A percentile compares a stretch with the other conserved stretches of the same genome.
phyloP scores from a whole-genome alignment of 2,888 invertebrate genomes.

The Brassicogethes aeneus region DNA sequence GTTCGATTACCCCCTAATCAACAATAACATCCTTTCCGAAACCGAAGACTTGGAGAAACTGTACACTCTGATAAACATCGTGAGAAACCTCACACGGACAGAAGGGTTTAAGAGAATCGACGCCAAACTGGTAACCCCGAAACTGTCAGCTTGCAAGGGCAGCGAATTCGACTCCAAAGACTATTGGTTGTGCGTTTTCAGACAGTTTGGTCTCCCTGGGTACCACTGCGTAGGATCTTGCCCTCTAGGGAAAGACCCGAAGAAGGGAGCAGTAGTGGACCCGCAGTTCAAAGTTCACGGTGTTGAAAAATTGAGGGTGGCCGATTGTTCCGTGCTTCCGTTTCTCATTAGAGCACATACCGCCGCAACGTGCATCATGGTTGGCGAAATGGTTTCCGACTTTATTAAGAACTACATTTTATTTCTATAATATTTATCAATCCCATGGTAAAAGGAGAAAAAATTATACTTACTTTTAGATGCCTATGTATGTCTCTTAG shows the following conservation, averaged over 20 bases:
- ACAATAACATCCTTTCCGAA: constrained; percentile 56
- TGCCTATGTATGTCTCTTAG: constrained; percentile 76
- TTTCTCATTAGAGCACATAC: constrained; percentile 53
- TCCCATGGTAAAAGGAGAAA: constrained; percentile 1
- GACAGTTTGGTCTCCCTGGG: constrained; percentile 48
- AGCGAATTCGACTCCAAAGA: constrained; percentile 46
- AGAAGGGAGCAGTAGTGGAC: constrained; percentile 52
- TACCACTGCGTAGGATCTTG: constrained; percentile 60
- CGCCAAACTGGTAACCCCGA: constrained; percentile 27
- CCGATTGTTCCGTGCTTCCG: constrained; percentile 55
- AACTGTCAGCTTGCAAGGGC: constrained; percentile 36
- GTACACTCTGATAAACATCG: constrained; percentile 42
- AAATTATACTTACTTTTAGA: constrained; percentile 50
- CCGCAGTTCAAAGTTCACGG: constrained; percentile 51
- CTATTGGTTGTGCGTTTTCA: constrained; percentile 32
- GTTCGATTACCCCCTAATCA: constrained; percentile 50
- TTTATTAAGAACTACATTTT: constrained; percentile 42
- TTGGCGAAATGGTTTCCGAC: constrained; percentile 59
- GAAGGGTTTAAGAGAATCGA: constrained; percentile 44
- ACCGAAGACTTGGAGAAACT: constrained; percentile 44
- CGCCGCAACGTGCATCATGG: constrained; percentile 56
- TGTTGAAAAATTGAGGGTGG: constrained; percentile 47
- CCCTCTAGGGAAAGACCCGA: constrained; percentile 55
- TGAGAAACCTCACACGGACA: constrained; percentile 39
- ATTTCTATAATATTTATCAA: constrained; percentile 1